Percentiles rank a stretch among this genome's conserved stretches.
Evolutionary conservation across 2,797 vertebrate species (phyloP).

Genomic region (Gadopsis marmoratus): DNA sequence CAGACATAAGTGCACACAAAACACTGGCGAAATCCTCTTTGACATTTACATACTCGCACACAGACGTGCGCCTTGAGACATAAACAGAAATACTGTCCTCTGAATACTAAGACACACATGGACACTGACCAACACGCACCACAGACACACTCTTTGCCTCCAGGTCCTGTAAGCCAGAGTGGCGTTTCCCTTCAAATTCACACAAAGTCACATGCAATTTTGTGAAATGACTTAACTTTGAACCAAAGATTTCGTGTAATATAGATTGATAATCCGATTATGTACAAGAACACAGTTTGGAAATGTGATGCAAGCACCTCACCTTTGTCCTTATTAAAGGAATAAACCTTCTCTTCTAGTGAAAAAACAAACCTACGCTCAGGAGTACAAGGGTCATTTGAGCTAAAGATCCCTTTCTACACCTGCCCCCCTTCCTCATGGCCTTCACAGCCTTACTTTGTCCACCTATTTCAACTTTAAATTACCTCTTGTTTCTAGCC

Average conservation of each 20-base stretch:
- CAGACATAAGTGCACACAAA: conserved; percentile 30
- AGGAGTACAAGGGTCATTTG: background rate
- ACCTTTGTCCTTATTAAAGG: background rate
- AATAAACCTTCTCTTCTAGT: background rate
- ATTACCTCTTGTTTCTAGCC: background rate
- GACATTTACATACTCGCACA: conserved; percentile 20
- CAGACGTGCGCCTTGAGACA: background rate
- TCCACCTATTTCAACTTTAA: background rate
- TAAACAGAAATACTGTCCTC: background rate
- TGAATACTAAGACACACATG: conserved; percentile 6
- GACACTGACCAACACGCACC: background rate
- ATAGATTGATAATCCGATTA: background rate
- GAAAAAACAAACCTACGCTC: background rate
- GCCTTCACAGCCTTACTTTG: background rate
- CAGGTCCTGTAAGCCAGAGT: background rate
- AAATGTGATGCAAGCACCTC: background rate
- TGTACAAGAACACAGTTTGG: background rate
- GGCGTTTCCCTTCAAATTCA: conserved; percentile 8
- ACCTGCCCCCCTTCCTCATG: background rate
- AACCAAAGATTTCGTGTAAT: conserved; percentile 6
- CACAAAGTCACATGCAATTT: background rate
- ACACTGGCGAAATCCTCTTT: conserved; percentile 19
- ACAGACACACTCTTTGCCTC: background rate
- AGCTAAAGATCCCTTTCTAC: background rate
- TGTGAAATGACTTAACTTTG: background rate